phyloP scores from a whole-genome alignment of 1,140 invertebrate species.

The Bombus sibiricus region DNA sequence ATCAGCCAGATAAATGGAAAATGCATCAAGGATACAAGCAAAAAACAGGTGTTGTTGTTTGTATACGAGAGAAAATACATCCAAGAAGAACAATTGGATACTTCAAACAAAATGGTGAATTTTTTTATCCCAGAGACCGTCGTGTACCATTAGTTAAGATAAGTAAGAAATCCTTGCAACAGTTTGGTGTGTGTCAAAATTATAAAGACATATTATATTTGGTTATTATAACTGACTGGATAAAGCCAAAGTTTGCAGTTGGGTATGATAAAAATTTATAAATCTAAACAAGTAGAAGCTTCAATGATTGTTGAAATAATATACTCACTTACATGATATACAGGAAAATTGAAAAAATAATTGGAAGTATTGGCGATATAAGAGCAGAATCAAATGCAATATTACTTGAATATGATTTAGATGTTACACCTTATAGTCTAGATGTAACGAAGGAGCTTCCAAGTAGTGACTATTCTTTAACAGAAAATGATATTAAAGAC shows the following conservation, averaged over 20 bases:
- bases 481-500: constrained; percentile 84
- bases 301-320: constrained; percentile 13
- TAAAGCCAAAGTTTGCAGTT: constrained; percentile 58
- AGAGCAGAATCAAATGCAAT: constrained; percentile 90
- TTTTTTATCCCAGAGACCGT: constrained; percentile 88
- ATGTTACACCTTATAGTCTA: constrained; percentile 86
- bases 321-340: constrained; percentile 31
- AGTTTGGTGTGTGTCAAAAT: constrained; percentile 83
- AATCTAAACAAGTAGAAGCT: not conserved
- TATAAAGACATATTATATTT: constrained; percentile 87
- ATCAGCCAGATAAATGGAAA: constrained; percentile 82
- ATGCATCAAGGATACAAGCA: constrained; percentile 51
- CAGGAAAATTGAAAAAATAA: constrained; percentile 85
- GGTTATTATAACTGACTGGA: constrained; percentile 88
- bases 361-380: constrained; percentile 90
- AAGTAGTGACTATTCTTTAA: constrained; percentile 83
- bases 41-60: constrained; percentile 84
- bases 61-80: constrained; percentile 86
- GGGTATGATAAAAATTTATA: constrained; percentile 15
- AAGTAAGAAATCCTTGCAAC: constrained; percentile 84
- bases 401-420: constrained; percentile 89
- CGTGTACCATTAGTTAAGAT: constrained; percentile 89
- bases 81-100: constrained; percentile 86
- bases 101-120: constrained; percentile 84
- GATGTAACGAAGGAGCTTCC: constrained; percentile 85